Base-by-base conservation (phyloP, 2,113 vertebrate species). In the Ornithorhynchus anatinus region DNA sequence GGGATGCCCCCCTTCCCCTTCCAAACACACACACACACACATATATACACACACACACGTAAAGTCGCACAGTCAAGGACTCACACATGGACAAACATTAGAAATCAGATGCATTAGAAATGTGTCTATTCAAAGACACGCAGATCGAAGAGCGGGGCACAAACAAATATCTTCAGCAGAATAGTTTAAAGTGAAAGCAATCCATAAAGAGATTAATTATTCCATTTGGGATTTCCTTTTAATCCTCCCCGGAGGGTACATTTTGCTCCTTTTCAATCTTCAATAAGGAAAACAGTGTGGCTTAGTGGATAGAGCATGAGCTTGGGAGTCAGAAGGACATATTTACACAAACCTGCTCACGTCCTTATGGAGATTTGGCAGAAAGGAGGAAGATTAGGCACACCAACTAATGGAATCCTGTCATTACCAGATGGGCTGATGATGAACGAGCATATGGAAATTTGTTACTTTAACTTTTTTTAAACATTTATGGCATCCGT, bases 181-280 rank as follows among this genome's bases (percentile, higher is more conserved):
- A 31, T 23, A 25, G 37, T 72, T 65, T 59, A 56, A 75, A 75
- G 53, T 29, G 39, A 74, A 81, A 79, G 54, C 42, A 61, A 33
- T 66, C 16, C 51, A 19, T 36, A 43, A 59, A 11, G 35, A 63
- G 52, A 75, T 75, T 54, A 72, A 39, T 14, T 54, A 63, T 60
- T 75, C 38, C 51, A 33, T 51, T 37, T 36, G 66, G 64, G 58
- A 23, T 59, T 76, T 81, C 60, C 44, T 29, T 60, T 16, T 32
- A 20, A 52, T 33, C 69, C 36, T 65, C 79, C 56, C 63, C 29
- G 15, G 38, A 42, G 71, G 8, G 9, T 51, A 4, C 38, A 44
- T 29, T 33, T 38, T 77, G 69, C 50, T 48, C 37, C 25, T 74
- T 74, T 60, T 54, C 51, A 59, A 19, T 45, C 38, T 74, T 31